Percentiles rank a stretch among this genome's conserved stretches.
Conservation (phyloP, 1,140 invertebrate species). For the Phthorimaea operculella region DNA sequence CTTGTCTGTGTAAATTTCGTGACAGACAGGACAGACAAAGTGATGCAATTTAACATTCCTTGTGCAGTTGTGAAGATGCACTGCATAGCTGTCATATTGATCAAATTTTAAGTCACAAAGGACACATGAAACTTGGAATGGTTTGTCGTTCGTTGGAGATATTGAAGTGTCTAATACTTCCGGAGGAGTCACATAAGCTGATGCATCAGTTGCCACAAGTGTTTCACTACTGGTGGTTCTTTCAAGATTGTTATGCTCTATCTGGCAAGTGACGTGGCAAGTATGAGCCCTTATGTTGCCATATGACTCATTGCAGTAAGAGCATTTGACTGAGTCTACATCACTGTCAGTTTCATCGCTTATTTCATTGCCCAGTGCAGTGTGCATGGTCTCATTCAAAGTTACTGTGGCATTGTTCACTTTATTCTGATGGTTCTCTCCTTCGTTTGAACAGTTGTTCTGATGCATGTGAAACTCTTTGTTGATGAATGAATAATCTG, state of each 20-base stretch:
- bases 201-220: constrained; percentile 45
- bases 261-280: constrained; percentile 53
- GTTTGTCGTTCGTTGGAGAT: not conserved
- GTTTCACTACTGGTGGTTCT: constrained; percentile 53
- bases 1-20: constrained; percentile 54
- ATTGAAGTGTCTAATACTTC: not conserved
- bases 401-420: constrained; percentile 32
- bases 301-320: constrained; percentile 52
- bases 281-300: constrained; percentile 43
- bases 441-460: constrained; percentile 32
- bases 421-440: constrained; percentile 49
- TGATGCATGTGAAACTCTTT: constrained; percentile 50
- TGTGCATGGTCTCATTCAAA: constrained; percentile 14
- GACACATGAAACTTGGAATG: constrained; percentile 41
- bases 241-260: constrained; percentile 49
- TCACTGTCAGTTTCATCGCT: constrained; percentile 64
- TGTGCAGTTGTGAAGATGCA: constrained; percentile 55
- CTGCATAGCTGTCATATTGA: constrained; percentile 52
- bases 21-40: constrained; percentile 55
- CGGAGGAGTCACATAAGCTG: not conserved
- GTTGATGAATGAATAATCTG: constrained; percentile 46
- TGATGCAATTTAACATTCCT: constrained; percentile 61
- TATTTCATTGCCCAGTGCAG: constrained; percentile 25
- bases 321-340: constrained; percentile 57
- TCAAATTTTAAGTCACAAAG: constrained; percentile 55